Evolutionary conservation across 2,113 vertebrate genomes (phyloP).

Genomic region (Siniperca knerii): DNA sequence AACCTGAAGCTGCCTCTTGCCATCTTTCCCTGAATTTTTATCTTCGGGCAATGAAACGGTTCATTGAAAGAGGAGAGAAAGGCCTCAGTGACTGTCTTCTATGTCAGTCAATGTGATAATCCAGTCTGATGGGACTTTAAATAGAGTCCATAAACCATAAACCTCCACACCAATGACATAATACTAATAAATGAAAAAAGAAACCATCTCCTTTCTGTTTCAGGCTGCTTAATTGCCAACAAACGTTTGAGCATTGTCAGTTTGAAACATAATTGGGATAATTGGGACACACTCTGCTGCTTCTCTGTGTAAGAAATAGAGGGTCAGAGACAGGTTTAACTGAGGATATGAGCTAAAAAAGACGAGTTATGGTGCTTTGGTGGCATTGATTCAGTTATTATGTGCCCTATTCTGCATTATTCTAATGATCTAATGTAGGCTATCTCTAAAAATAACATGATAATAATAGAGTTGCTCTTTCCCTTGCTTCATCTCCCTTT

Average conservation of each 20-base stretch:
- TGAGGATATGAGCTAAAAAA: neutral
- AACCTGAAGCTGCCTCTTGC: slow-evolving; percentile 21
- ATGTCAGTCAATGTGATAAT: neutral
- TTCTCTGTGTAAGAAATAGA: neutral
- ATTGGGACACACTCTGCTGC: slow-evolving; percentile 1
- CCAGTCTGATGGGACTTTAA: slow-evolving; percentile 22
- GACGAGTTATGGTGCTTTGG: neutral
- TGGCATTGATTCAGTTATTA: slow-evolving; percentile 6
- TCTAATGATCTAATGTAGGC: slow-evolving; percentile 34
- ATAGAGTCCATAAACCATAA: neutral
- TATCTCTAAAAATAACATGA: slow-evolving; percentile 43
- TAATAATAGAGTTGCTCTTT: slow-evolving; percentile 17
- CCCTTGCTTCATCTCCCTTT: slow-evolving; percentile 7
- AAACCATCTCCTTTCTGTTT: neutral
- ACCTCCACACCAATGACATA: neutral
- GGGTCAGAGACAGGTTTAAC: neutral
- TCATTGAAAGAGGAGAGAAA: neutral
- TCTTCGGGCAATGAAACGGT: neutral
- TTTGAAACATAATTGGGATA: neutral
- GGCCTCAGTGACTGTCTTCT: neutral
- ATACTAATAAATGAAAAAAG: neutral
- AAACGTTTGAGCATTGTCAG: neutral
- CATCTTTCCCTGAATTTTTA: neutral
- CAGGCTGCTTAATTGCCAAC: neutral
- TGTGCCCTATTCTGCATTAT: slow-evolving; percentile 31